Base-by-base conservation (phyloP, 2,888 invertebrate species). In the Exephanes ischioxanthus region DNA sequence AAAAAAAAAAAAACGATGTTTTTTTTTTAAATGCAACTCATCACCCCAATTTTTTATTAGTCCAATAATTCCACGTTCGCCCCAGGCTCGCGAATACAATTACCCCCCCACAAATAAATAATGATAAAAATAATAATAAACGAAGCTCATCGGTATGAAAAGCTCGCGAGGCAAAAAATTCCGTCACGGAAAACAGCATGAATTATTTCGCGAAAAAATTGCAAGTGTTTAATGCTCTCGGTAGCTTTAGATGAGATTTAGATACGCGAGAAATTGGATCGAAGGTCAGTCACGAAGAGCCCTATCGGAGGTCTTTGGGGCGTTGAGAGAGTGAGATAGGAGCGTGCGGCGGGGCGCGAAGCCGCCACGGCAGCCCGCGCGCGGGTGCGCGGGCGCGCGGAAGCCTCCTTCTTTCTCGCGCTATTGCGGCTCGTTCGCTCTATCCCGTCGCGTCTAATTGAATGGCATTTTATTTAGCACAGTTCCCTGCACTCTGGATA, bases 391-490 rank as follows among this genome's bases (percentile, higher is more conserved):
- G 70, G 30, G 41, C 55, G 55, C 63, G 51, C n/a, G 58, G 58
- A 11, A 58, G 11, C 3, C 22, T 11, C 22, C 19, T 58, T 58
- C 58, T 63, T 48, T 76, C 51, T 73, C 51, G 45, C 26, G 45
- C 30, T 48, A 51, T 51, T 51, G 22, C 7, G 30, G n/a, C 41
- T 41, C 41, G 51, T 55, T 66, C 72, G 45, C 45, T 67, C 58
- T 53, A 68, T 61, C 53, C 58, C 80, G 78, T 63, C 76, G 51
- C 58, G 80, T 89, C 90, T 92, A 92, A 92, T 93, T 92, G 91
- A 92, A 91, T 90, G 89, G 91, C 92, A 91, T 92, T 92, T 93
- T 92, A 92, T 92, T 92, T 92, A 92, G 92, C 92, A 89, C 91
- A 92, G 90, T 91, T 90, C 89, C 90, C 90, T 89, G 91, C 91